A percentile compares a stretch with the other conserved stretches of the same genome.
Evolutionary conservation across 2,113 vertebrate genomes (phyloP).

Genomic region (Regulus satrapa): DNA sequence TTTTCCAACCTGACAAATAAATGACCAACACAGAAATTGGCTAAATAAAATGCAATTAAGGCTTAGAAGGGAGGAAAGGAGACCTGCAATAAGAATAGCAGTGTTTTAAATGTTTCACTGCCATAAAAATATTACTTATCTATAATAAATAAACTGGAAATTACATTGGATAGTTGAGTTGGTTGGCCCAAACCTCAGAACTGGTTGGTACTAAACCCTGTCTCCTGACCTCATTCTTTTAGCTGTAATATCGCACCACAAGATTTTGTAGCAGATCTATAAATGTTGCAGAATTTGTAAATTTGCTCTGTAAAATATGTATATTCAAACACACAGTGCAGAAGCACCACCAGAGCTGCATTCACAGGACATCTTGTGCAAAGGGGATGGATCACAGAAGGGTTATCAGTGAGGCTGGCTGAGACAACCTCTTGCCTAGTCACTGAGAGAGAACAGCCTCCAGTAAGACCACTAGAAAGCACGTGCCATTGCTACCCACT

Average conservation of each 20-base stretch:
- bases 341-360: neutral
- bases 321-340: neutral
- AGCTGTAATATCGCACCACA: fast-evolving
- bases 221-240: neutral
- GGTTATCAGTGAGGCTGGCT: fast-evolving
- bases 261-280: neutral
- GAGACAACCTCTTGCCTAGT: neutral
- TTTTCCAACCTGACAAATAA: neutral
- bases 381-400: fast-evolving
- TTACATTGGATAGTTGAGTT: neutral
- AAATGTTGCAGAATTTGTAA: no score
- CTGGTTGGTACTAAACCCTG: neutral
- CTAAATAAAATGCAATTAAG: neutral
- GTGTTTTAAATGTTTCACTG: neutral
- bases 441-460: neutral
- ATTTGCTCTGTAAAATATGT: neutral
- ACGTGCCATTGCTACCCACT: neutral
- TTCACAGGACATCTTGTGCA: fast-evolving
- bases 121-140: neutral
- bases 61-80: neutral
- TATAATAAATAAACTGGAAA: neutral
- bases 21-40: neutral
- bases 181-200: neutral
- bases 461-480: neutral
- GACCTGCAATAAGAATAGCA: neutral